Base-by-base conservation (phyloP, 2,797 vertebrate species). In the Emydoidea blandingii region DNA sequence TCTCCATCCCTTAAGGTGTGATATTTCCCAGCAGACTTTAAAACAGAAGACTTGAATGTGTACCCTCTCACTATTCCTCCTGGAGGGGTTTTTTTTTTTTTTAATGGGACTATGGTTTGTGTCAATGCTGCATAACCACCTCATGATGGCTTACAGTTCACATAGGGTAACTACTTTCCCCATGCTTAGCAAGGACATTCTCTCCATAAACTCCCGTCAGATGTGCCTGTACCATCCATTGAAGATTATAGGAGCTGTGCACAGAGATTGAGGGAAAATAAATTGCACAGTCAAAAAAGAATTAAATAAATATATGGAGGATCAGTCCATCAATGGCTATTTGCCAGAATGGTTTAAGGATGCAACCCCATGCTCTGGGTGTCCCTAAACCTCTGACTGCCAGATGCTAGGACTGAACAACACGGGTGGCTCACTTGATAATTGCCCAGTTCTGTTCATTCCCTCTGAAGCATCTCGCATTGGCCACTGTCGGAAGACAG, bases 1-100 rank as follows among this genome's bases (percentile, higher is more conserved):
- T n/a, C 19, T 72, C 62, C 84, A 18, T 34, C 56, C 1, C 14
- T 54, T 0, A 0, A 23, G 11, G n/a, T 6, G 19, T 9, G 5
- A 3, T 15, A 29, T 10, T 83, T 85, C 14, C 31, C n/a, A 57
- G n/a, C 2, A 65, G 29, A 52, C 25, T 3, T 68, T 81, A 34
- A 81, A 84, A 79, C 3, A 74, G 18, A 27, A 74, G 52, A 81
- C 1, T 14, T 88, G 80, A 1, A 44, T 83, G 59, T 6, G 41
- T 0, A 68, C 2, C 56, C 41, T 65, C 23, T 53, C 10, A 34
- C 31, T 83, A 31, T 31, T 49, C 44, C 27, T 78, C 44, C 44
- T 47, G 8, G 37, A 44, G 6, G 3, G 6, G 3, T 6, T 47
- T 47, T 47, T 8, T 14, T 15, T 76, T 12, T 76, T 47, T 53